Base-by-base conservation (phyloP, 2,888 invertebrate species). In the Saturnia pavonia region DNA sequence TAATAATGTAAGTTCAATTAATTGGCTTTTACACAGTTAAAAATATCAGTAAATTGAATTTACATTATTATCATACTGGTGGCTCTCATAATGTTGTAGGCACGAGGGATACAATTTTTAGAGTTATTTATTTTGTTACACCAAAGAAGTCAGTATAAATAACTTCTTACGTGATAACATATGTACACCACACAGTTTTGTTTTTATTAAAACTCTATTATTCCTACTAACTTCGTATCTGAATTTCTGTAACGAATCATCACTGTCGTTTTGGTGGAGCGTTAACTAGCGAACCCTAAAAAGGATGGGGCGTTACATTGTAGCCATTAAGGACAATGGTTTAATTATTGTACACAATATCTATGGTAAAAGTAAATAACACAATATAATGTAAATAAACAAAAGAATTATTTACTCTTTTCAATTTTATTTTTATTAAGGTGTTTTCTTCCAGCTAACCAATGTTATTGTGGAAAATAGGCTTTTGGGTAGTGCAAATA, bases 271-370 rank as follows among this genome's bases (percentile, higher is more conserved):
- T 84, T 81, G 82, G 83, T 85, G 82, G 86, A 83, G 89, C 91
- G 90, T 89, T 90, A 91, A 90, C 90, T 87, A 85, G 78, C 84
- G 75, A 79, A 80, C 85, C 83, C 83, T 75, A 81, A 85, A 88
- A 87, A 89, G 88, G 85, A 85, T 76, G 74, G 73, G 75, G 76
- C 77, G 83, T 79, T 84, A 83, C 85, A 80, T 85, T 86, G 86
- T 85, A 85, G 82, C 85, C 85, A 89, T 89, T 88, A 89, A 77
- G 80, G 79, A 86, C 86, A 85, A 85, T 86, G 88, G 87, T 85
- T 88, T 87, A 85, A 83, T n/a, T 85, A 85, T 78, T 76, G 86
- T n/a, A 87, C 87, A 87, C 88, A 88, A 87, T 86, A 86, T 82
- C 82, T 84, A 79, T 83, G 82, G 81, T 85, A 82, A 87, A 19